Percentiles rank a stretch among this genome's conserved stretches.
Conservation (phyloP, 2,888 invertebrate species). For the Lasioglossum calceatum region DNA sequence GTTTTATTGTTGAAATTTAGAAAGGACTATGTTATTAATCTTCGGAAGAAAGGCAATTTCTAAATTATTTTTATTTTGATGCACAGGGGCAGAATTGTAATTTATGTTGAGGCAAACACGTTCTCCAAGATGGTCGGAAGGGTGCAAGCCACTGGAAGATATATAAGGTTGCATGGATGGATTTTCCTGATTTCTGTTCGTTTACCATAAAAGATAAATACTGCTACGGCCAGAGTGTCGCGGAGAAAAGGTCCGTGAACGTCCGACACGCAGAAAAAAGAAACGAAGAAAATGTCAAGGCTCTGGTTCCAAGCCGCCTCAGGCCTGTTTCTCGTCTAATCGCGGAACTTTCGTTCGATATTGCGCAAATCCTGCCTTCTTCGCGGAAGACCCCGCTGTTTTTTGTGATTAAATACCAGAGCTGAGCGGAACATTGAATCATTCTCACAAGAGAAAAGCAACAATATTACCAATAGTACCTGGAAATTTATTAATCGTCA, state of each 20-base stretch:
- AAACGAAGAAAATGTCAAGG: constrained; percentile 61
- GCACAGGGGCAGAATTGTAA: neutral
- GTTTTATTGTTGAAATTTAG: neutral
- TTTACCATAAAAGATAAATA: constrained; percentile 1
- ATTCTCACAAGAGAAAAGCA: neutral
- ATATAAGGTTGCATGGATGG: neutral
- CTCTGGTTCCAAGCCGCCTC: constrained; percentile 20
- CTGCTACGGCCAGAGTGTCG: neutral
- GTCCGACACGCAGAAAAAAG: constrained; percentile 32
- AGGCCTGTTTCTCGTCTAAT: constrained; percentile 42
- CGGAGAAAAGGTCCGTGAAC: constrained; percentile 32
- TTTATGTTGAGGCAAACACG: neutral
- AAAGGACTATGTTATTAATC: neutral
- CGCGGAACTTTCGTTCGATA: constrained; percentile 43
- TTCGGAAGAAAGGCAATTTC: neutral
- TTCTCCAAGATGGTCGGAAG: neutral
- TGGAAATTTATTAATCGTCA: too few relatives aligned
- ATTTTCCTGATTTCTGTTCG: neutral
- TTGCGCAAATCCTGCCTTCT: constrained; percentile 42
- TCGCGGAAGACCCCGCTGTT: neutral
- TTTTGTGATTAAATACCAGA: neutral
- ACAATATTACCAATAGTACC: too few relatives aligned
- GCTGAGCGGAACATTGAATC: neutral
- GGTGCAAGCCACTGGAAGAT: neutral
- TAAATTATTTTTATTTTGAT: neutral